Evolutionary conservation across 2,797 vertebrate genomes (phyloP).

Genomic region (Phalanger gymnotis): DNA sequence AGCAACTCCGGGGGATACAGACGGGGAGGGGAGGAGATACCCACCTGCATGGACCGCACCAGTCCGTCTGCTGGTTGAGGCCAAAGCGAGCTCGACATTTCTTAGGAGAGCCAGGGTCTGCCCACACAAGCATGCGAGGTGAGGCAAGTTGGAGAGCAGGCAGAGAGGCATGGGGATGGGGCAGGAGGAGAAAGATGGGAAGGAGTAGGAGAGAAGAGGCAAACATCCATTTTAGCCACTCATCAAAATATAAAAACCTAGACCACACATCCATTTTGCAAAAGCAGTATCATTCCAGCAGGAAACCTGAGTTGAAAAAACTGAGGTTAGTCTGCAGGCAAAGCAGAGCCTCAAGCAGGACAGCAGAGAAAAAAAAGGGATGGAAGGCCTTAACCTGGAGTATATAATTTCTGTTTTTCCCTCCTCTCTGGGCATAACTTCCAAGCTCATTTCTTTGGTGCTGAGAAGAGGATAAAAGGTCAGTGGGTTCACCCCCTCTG

Average conservation of each 20-base stretch:
- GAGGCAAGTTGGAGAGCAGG: slow-evolving; percentile 86
- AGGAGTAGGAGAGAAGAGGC: slow-evolving; percentile 87
- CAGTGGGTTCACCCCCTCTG: neutral
- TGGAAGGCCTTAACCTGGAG: neutral
- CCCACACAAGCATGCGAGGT: slow-evolving; percentile 92
- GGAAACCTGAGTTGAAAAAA: slow-evolving; percentile 54
- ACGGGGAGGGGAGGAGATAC: slow-evolving; percentile 85
- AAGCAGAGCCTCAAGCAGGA: slow-evolving; percentile 50
- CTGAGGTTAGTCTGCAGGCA: slow-evolving; percentile 50
- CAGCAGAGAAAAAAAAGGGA: slow-evolving; percentile 55
- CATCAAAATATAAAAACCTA: slow-evolving; percentile 39
- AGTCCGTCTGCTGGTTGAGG: slow-evolving; percentile 99
- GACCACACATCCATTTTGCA: neutral
- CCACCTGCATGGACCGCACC: slow-evolving; percentile 99
- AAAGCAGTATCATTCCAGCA: slow-evolving; percentile 51
- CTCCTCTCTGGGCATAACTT: neutral
- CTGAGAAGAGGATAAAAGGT: neutral
- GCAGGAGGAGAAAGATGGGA: slow-evolving; percentile 65
- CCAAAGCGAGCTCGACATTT: slow-evolving; percentile 99
- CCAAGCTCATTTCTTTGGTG: neutral
- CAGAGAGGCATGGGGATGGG: slow-evolving; percentile 83
- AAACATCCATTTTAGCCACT: slow-evolving; percentile 85
- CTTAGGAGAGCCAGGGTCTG: slow-evolving; percentile 99
- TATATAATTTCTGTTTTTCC: neutral
- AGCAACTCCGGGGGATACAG: slow-evolving; percentile 79